Evolutionary conservation across 2,113 vertebrate genomes (phyloP), one percentile per base, ranked within the genome.

Genomic region (Aegypius monachus): DNA sequence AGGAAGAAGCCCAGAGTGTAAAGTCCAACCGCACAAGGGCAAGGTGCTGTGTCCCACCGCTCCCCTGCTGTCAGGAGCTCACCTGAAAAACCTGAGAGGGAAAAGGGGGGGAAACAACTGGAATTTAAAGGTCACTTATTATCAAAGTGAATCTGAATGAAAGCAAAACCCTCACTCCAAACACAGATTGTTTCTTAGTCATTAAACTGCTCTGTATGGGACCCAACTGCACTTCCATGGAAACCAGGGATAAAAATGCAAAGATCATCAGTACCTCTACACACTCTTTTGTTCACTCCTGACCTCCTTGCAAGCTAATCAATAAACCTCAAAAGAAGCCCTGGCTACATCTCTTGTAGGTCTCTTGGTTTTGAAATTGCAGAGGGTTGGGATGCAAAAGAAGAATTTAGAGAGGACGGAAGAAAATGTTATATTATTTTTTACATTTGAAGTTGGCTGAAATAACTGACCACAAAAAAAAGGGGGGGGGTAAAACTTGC

Each of bases 21-120:
- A 90, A 79, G 23, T 2, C 32, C 48, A 66, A 36, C 29, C 1
- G 0, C 42, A 16, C 10, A 23, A 16, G 29, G 22, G 23, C 16
- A 25, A 78, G 34, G 31, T 2, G 11, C 26, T 68, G n/a, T 5
- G 12, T 38, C 29, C 23, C 71, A 75, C 21, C 2, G 0, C 45
- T 5, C 10, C 31, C 6, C 48, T 11, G 11, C 13, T 2, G 1
- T 9, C 12, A 0, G 22, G 20, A 34, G 34, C 18, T 81, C 61
- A 81, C 20, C 36, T 7, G 0, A 66, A 59, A 77, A 65, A n/a
- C 8, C 40, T 6, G 14, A 68, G 12, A 65, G 15, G 32, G 21
- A 65, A 11, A 50, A 61, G 15, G 4, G 3, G 6, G 7, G 16
- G 13, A 36, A 40, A 31, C 0, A 81, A 23, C 2, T 52, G 38